Percentiles rank a stretch among this genome's conserved stretches.
phyloP scores from a whole-genome alignment of 2,113 vertebrate genomes.

The Ranitomeya imitator region DNA sequence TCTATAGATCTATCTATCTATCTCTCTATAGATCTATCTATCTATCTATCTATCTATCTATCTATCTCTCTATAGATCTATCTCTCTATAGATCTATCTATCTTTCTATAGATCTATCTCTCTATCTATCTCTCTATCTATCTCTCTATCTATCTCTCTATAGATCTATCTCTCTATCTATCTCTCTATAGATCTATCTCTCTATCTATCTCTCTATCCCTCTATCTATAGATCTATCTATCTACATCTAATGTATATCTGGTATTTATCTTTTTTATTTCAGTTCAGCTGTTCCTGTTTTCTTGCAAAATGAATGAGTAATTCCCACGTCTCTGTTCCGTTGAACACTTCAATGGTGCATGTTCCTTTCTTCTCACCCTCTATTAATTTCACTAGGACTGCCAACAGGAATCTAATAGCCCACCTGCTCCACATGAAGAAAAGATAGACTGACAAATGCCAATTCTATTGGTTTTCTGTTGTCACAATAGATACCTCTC shows the following conservation, averaged over 20 bases:
- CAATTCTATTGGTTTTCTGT: conserved; percentile 53
- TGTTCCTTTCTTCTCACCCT: conserved; percentile 27
- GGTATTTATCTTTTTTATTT: too few relatives aligned
- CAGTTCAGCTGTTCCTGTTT: neutral
- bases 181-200: too few relatives aligned
- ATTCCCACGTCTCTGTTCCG: conserved; percentile 22
- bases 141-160: neutral
- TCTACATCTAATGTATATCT: neutral
- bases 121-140: neutral
- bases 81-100: too few relatives aligned
- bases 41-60: too few relatives aligned
- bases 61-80: too few relatives aligned
- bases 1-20: too few relatives aligned
- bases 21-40: too few relatives aligned
- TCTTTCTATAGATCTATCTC: too few relatives aligned
- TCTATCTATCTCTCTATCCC: neutral
- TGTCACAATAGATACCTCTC: conserved; percentile 47
- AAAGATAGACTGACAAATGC: conserved; percentile 54
- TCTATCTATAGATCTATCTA: neutral
- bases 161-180: too few relatives aligned
- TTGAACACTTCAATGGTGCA: conserved; percentile 23
- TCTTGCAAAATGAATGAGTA: neutral
- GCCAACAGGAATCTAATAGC: conserved; percentile 51
- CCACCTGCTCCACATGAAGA: conserved; percentile 54
- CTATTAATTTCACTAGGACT: conserved; percentile 52